These are phyloP conservation scores for Neuroscelio doddi DNA, from an alignment of 2,888 invertebrate species.

Conservation along the genomic window DNA sequence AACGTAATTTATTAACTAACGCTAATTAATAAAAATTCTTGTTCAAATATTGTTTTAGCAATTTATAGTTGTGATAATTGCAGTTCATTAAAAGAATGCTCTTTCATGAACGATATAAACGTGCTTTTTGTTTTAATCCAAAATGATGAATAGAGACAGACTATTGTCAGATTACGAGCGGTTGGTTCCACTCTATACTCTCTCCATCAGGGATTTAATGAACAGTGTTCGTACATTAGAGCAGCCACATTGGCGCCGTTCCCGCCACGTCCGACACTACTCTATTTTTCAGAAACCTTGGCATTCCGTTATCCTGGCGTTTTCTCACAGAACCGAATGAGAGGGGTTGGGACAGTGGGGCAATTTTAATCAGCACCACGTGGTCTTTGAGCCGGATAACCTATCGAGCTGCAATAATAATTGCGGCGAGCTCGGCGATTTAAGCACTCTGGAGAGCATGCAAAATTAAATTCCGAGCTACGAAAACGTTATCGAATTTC, in stretches of 20 bases:
- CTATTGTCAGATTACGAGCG: constrained; percentile 17
- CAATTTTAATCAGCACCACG: constrained; percentile 39
- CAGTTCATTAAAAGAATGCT: not conserved
- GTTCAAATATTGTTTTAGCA: no score
- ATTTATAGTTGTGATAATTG: no score
- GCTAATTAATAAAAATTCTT: no score
- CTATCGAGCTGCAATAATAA: constrained; percentile 29
- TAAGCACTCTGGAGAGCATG: constrained; percentile 2
- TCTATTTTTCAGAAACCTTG: constrained; percentile 39
- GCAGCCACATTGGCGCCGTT: constrained; percentile 47
- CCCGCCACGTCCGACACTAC: constrained; percentile 39
- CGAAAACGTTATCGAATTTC: constrained; percentile 2
- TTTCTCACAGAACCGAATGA: not conserved
- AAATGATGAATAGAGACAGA: constrained; percentile 37
- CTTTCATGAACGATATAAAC: not conserved
- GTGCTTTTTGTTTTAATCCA: constrained; percentile 15
- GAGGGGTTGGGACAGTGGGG: constrained; percentile 5
- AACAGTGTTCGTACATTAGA: constrained; percentile 45
- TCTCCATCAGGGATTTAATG: constrained; percentile 42
- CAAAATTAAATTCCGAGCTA: constrained; percentile 3
- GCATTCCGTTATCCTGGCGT: constrained; percentile 29
- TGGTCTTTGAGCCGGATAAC: constrained; percentile 11
- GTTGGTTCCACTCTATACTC: constrained; percentile 28
- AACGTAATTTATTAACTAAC: no score
- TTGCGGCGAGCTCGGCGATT: constrained; percentile 21